Base-by-base conservation (phyloP, 2,113 vertebrate species). In the Lepidothrix coronata region DNA sequence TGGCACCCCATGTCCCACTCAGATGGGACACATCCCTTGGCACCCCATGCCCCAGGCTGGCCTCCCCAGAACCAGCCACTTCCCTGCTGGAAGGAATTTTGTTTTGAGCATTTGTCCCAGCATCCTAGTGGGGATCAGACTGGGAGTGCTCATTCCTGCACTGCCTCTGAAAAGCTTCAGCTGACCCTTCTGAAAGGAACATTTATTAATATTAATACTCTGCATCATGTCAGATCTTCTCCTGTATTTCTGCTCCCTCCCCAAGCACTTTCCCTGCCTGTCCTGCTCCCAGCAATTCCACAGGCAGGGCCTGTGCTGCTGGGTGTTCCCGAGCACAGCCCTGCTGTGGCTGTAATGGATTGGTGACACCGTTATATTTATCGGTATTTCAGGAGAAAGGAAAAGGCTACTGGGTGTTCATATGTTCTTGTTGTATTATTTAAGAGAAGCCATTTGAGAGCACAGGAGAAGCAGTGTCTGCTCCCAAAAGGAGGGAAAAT, bases 401-500 rank as follows among this genome's bases (percentile, higher is more conserved):
- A 90, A 89, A 89, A 51, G 24, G 43, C 87, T 75, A 68, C 88
- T 51, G 73, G 86, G 62, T 81, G 85, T 78, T 75, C 55, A 2
- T 11, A 41, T 65, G 65, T 54, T 73, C 72, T 46, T 41, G 21
- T 4, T 96, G 77, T 91, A 95, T 96, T 95, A 96, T 96, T 97
- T 89, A 97, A 90, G 85, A 95, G 89, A 78, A 85, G 37, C 62
- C 93, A 96, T 91, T 93, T 87, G 91, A 83, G 91, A 78, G 25
- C 52, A 51, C 66, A 18, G 66, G 91, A 63, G 35, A 30, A 94
- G 70, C 80, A 25, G 54, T 12, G 66, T 14, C 74, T 76, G 89
- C 57, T 95, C 95, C 97, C 97, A 96, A 91, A 91, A 93, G 93
- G 70, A 87, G 68, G 84, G 58, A 44, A 91, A 93, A 85, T 88